phyloP scores from a whole-genome alignment of 2,113 vertebrate genomes.

The Emydocephalus ijimae region DNA sequence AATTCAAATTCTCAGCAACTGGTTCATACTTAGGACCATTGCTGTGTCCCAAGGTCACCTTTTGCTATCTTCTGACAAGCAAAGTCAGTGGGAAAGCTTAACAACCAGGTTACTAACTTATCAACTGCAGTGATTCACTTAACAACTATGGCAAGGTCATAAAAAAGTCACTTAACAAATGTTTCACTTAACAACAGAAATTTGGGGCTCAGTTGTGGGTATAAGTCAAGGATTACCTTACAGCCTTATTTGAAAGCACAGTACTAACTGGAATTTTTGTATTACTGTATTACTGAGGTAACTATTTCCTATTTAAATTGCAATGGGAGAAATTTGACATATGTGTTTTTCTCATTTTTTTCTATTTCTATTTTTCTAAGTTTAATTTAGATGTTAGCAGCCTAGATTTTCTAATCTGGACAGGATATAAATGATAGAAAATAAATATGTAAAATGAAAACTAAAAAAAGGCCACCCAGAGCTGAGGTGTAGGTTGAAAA shows the following conservation, averaged over 20 bases:
- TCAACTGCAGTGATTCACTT: neutral
- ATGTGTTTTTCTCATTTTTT: neutral
- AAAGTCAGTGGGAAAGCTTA: neutral
- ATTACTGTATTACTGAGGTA: neutral
- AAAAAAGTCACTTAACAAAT: neutral
- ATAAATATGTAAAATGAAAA: neutral
- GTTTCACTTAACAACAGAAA: neutral
- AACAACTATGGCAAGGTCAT: neutral
- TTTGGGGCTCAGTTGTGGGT: neutral
- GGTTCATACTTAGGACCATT: neutral
- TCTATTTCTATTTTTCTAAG: neutral
- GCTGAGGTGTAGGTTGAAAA: neutral
- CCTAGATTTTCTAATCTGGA: neutral
- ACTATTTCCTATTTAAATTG: neutral
- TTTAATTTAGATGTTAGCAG: neutral
- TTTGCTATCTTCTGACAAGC: neutral
- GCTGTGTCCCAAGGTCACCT: neutral
- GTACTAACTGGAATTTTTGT: neutral
- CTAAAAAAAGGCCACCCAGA: neutral
- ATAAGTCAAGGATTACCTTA: neutral
- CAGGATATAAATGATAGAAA: neutral
- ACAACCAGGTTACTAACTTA: neutral
- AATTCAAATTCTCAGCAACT: neutral
- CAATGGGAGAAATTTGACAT: neutral
- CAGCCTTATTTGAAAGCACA: neutral